Base-by-base conservation (phyloP, 2,888 invertebrate species). In the Diadegma fenestrale region DNA sequence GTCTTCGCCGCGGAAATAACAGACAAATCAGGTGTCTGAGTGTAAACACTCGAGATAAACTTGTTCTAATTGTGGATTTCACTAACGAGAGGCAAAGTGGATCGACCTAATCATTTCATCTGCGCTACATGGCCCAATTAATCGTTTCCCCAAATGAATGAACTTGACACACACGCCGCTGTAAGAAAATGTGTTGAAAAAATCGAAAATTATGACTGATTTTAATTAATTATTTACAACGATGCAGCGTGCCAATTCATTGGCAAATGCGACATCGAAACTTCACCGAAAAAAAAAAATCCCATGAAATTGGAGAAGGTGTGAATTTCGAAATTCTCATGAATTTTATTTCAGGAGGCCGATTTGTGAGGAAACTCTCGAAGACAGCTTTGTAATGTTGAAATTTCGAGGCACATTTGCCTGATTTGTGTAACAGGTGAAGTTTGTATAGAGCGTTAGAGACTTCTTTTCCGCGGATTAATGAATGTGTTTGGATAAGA, bases 1-100 rank as follows among this genome's bases (percentile, higher is more conserved):
- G 66, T 66, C 41, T 54, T 66, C 75, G 48, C 54, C 10, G n/a
- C 41, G 48, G 14, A 66, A 10, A 5, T 4, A 75, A 63, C 54
- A 72, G 30, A n/a, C 54, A 33, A 37, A 64, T 33, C 37, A 61
- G 61, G 17, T n/a, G 30, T 6, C 19, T 37, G 14, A 54, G 54
- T 41, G 37, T 37, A 54, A 37, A 72, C 72, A 54, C 37, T 19
- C 30, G 30, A 8, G 45, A 51, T 26, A 22, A 30, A 69, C 14
- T 69, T 48, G 17, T 48, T 30, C 41, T 66, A 66, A 41, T 66
- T 58, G 1, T 12, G 58, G 26, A 58, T 58, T 58, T 58, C 5
- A 14, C 58, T 58, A 26, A 26, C 58, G 22, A 26, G 22, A 26
- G 22, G 14, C 1, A 14, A 26, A 58, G 26, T 26, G 19, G 26